Percentiles rank a stretch among this genome's conserved stretches.
Evolutionary conservation across 2,888 invertebrate genomes (phyloP).

Genomic region (Protula sp.): DNA sequence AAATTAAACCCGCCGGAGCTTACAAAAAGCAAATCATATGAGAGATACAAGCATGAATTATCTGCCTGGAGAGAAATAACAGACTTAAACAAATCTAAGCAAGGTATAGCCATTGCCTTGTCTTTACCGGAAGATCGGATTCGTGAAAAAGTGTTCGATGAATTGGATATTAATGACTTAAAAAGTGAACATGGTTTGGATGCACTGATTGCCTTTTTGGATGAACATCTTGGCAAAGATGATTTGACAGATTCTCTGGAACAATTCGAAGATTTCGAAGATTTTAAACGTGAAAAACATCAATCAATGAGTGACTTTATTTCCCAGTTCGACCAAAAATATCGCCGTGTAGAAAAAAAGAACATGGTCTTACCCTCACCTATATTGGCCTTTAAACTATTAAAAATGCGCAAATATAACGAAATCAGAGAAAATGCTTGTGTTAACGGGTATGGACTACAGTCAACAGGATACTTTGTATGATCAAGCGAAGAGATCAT

Average conservation of each 20-base stretch:
- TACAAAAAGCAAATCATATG: background rate
- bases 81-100: background rate
- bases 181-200: background rate
- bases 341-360: background rate
- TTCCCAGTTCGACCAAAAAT: background rate
- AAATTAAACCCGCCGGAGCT: too few relatives aligned
- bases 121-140: background rate
- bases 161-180: background rate
- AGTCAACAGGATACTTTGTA: constrained; percentile 18
- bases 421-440: background rate
- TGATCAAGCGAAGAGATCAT: constrained; percentile 22
- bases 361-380: background rate
- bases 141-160: background rate
- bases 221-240: background rate
- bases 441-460: constrained; percentile 20
- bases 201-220: background rate
- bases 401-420: background rate
- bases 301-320: background rate
- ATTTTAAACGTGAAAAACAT: background rate
- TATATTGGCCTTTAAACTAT: background rate
- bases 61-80: too few relatives aligned
- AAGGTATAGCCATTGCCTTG: background rate
- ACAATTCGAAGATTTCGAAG: background rate
- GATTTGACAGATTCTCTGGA: background rate
- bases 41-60: background rate